Percentiles rank a stretch among this genome's conserved stretches.
phyloP scores from a whole-genome alignment of 2,888 invertebrate genomes.

The Micoletzkya japonica region DNA sequence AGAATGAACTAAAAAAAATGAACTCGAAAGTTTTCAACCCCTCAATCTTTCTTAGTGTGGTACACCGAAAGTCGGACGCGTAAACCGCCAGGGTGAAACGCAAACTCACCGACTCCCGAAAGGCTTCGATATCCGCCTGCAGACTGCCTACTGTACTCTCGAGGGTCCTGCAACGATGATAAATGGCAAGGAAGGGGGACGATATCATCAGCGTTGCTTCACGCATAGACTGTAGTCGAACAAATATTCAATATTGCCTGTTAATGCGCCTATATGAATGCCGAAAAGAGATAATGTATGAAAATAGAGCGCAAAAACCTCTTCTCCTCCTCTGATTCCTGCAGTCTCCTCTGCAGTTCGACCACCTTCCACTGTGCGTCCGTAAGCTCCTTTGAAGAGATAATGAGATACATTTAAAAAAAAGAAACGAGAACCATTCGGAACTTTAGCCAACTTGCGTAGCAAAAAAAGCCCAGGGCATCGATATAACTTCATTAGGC shows the following conservation, averaged over 20 bases:
- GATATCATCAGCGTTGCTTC: too few relatives aligned
- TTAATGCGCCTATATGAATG: too few relatives aligned
- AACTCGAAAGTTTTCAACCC: too few relatives aligned
- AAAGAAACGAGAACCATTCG: background rate
- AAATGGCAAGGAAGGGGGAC: too few relatives aligned
- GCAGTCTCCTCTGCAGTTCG: slow-evolving; percentile 47
- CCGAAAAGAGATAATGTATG: too few relatives aligned
- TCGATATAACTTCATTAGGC: too few relatives aligned
- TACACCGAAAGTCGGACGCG: too few relatives aligned
- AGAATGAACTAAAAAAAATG: too few relatives aligned
- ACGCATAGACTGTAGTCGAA: too few relatives aligned
- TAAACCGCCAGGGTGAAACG: too few relatives aligned
- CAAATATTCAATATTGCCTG: too few relatives aligned
- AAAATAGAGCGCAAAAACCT: slow-evolving; percentile 21
- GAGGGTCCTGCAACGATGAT: slow-evolving; percentile 36
- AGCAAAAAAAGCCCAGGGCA: background rate
- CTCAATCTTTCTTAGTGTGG: too few relatives aligned
- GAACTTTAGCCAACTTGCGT: background rate
- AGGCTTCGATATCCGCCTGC: slow-evolving; percentile 52
- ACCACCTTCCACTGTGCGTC: slow-evolving; percentile 36
- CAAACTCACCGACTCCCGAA: slow-evolving; percentile 42
- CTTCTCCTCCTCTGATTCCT: slow-evolving; percentile 46
- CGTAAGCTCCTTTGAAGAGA: slow-evolving; percentile 34
- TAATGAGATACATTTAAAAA: background rate
- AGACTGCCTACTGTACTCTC: slow-evolving; percentile 41